Conservation (phyloP, 2,797 vertebrate species). For the Crypturellus tataupa region DNA sequence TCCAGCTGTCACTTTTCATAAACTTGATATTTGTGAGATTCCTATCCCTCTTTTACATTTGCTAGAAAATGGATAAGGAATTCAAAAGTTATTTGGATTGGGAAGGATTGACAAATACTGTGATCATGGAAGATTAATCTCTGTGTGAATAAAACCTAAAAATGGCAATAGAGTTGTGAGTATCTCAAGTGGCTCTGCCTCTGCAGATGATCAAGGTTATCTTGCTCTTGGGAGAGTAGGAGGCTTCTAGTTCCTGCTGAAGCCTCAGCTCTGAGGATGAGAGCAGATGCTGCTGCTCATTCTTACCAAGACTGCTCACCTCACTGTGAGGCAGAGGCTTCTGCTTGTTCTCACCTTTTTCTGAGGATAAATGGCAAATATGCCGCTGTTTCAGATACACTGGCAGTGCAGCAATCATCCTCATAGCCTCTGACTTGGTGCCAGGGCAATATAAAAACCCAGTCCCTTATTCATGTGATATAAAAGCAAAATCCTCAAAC, state of each 20-base stretch:
- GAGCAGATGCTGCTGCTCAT: not conserved
- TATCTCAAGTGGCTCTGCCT: not conserved
- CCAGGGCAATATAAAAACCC: not conserved
- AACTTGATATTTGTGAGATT: not conserved
- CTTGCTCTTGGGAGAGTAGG: not conserved
- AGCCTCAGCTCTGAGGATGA: not conserved
- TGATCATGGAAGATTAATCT: not conserved
- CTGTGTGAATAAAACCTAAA: not conserved
- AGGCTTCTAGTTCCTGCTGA: not conserved
- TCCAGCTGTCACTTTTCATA: not conserved
- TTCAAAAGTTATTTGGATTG: not conserved
- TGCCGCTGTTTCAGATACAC: not conserved
- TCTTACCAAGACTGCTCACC: not conserved
- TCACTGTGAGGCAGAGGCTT: fast-evolving
- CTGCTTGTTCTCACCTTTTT: not conserved
- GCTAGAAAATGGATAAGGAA: not conserved
- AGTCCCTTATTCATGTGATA: not conserved
- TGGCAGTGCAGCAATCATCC: not conserved
- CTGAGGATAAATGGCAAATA: not conserved
- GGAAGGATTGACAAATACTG: not conserved
- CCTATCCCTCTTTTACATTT: not conserved
- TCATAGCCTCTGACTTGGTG: not conserved
- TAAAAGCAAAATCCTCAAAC: not conserved
- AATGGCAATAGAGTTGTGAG: not conserved
- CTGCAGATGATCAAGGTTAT: fast-evolving